Conservation (phyloP, 2,797 vertebrate species). For the Hydrocynus forskahlii region DNA sequence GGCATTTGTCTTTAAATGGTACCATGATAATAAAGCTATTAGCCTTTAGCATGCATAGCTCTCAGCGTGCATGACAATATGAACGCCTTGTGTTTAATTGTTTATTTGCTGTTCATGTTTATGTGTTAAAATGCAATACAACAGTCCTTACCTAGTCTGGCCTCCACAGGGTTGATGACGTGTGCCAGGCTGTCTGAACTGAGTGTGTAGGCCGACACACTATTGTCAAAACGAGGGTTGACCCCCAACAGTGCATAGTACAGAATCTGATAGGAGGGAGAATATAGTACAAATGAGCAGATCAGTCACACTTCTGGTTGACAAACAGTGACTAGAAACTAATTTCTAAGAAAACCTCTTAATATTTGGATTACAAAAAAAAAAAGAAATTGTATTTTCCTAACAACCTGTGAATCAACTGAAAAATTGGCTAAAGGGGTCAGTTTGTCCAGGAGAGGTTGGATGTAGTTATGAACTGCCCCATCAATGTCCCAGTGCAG, state of each 20-base stretch:
- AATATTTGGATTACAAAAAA: no score
- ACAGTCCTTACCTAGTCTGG: slow-evolving; percentile 85
- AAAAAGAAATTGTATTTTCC: neutral
- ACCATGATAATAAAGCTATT: neutral
- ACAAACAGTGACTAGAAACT: neutral
- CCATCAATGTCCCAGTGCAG: slow-evolving; percentile 92
- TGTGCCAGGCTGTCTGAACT: slow-evolving; percentile 90
- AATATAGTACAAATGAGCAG: neutral
- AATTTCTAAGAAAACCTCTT: neutral
- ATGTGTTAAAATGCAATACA: neutral
- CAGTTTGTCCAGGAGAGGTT: slow-evolving; percentile 88
- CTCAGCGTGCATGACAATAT: no score
- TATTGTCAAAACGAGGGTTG: slow-evolving; percentile 88
- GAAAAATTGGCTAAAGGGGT: slow-evolving; percentile 90
- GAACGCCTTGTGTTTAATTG: neutral
- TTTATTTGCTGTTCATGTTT: neutral
- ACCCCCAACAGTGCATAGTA: slow-evolving; percentile 92
- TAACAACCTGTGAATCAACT: slow-evolving; percentile 91
- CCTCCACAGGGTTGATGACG: slow-evolving; percentile 97
- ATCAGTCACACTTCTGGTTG: neutral
- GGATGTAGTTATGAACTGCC: slow-evolving; percentile 83
- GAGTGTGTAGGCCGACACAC: slow-evolving; percentile 84
- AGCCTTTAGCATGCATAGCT: neutral
- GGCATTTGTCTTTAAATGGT: neutral
- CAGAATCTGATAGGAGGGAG: slow-evolving; percentile 80